Evolutionary conservation across 2,888 invertebrate genomes (phyloP), one percentile per base, ranked within the genome.

Genomic region (Elysia crispata): DNA sequence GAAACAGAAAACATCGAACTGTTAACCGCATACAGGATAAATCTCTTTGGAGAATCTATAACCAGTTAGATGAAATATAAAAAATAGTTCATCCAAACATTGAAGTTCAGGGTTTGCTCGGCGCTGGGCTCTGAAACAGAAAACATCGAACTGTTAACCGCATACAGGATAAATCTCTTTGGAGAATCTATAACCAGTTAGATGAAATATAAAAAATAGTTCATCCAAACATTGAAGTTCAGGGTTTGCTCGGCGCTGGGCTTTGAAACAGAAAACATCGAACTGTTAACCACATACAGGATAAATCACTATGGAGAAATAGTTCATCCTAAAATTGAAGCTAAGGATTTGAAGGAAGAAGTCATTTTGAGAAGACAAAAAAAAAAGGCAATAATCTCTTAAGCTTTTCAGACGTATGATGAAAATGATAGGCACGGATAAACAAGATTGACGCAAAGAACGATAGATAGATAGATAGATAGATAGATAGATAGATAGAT

Each of bases 241-340:
- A 76, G 66, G 41, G 11, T 41, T 25, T 80, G 80, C 18, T 80
- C 80, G 11, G 76, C 64, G 3, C 75, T n/a, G 25, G 57, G 70
- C 49, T 80, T 76, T 80, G 79, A 23, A 64, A 57, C 25, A 50
- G 11, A 67, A 6, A 66, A 50, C 6, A 18, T n/a, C n/a, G n/a
- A n/a, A n/a, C n/a, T n/a, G 18, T 20, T 54, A 54, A 54, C 25
- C 20, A 15, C 33, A 41, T 5, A 70, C 23, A 54, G 13, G 15
- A 54, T 54, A 54, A 54, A 13, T 20, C 54, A 15, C 54, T 54
- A 13, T 20, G 13, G 31, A 6, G 25, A 23, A 66, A 28, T 25
- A 54, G 67, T 30, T n/a, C 54, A 67, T 41, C 28, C n/a, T 31
- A 30, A 66, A 64, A 20, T 11, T 66, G 13, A 66, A 25, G 18